Base-by-base conservation (phyloP, 2,113 vertebrate species). In the Percopsis transmontana region DNA sequence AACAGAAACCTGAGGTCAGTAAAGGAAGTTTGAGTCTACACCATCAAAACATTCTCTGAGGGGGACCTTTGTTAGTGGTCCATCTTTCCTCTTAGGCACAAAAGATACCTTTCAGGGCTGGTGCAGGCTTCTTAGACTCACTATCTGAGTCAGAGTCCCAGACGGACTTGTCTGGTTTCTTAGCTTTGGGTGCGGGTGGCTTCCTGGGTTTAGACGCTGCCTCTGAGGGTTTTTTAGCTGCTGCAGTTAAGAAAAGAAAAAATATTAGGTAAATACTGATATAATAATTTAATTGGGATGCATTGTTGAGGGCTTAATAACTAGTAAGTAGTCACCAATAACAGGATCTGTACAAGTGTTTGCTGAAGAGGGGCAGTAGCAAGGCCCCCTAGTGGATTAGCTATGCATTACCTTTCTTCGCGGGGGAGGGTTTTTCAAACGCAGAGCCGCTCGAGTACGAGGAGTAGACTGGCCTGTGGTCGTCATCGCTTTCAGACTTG, bases 61-160 rank as follows among this genome's bases (percentile, higher is more conserved):
- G 12, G 50, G 1, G 15, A 23, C 19, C 33, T 10, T 41, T 23
- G 40, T 10, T 10, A 19, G 38, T 24, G 19, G 12, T 62, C 18
- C 39, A 58, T 18, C 18, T 12, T 12, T 33, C 54, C 8, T 56
- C 15, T 18, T 14, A 14, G 38, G 10, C 11, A 10, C 27, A 21
- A 8, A 12, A 11, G 5, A 27, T 60, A 95, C 95, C 93, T 95
- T 97, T 99, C 51, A 92, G 89, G 59, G 91, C 72, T 51, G 90
- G 70, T 83, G 91, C 44, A 27, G 89, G 80, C 82, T 96, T 98
- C 93, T 94, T 93, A 80, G 92, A 86, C 24, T 91, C 94, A 0
- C 94, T 94, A 86, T 98, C 97, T 5, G 96, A 97, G 84, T 99
- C 97, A 0, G 96, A 98, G 82, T 99, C 97, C 77, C 95, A 98